Base-by-base conservation (phyloP, 2,888 invertebrate species). In the Cheilosia vernalis region DNA sequence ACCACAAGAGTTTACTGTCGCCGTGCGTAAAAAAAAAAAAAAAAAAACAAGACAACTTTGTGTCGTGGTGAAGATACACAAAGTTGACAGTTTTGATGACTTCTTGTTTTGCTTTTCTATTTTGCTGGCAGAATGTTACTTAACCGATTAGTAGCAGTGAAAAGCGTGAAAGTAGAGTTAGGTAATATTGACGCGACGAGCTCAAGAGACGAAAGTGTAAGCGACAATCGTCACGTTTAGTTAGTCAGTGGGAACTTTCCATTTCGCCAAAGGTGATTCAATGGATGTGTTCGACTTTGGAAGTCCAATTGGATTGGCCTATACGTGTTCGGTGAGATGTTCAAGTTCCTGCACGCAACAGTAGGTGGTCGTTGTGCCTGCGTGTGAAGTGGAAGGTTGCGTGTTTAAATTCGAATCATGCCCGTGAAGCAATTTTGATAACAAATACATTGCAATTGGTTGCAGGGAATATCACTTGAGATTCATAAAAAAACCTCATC, bases 141-240 rank as follows among this genome's bases (percentile, higher is more conserved):
- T 60, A 49, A 74, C 53, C 4, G 53, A 27, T 53, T 37, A 60
- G 33, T 40, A 44, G 40, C 37, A 13, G 37, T 44, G 63, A 73
- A 73, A 63, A 51, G 61, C 61, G 83, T 63, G 83, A 83, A 78
- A 83, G 83, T 69, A 42, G 44, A 27, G 72, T 83, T 83, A 69
- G 56, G 67, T 83, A 83, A 83, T 49, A 13, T 37, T 58, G 27
- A 30, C 49, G 63, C 13, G 13, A 13, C 49, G 47, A 30, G 17
- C 19, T 19, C 1, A 9, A 30, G 30, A 30, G 21, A 58, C 69
- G 33, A 47, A 21, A 37, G n/a, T 56, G 63, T 27, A 47, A 19
- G 13, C 13, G 24, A 7, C 27, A 55, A 61, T 56, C 24, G 78
- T 83, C 73, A 69, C 73, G 78, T 69, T 63, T 64, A 67, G 49